Conservation (phyloP, 2,888 invertebrate species). For the Plagodis pulveraria region DNA sequence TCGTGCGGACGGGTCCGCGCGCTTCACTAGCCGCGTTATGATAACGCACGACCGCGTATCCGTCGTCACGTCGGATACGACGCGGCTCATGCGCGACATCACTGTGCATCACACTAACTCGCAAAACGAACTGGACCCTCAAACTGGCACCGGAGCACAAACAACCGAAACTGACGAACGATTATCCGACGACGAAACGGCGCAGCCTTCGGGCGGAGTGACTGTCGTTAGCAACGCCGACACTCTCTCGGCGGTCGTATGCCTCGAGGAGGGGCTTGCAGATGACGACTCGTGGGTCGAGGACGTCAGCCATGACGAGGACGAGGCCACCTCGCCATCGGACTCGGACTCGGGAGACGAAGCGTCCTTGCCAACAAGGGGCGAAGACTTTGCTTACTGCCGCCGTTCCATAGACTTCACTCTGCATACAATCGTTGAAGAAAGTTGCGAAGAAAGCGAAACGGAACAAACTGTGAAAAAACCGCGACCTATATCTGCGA, state of each 20-base stretch:
- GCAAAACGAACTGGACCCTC: constrained; percentile 75
- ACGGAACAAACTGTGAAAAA: constrained; percentile 88
- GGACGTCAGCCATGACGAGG: constrained; percentile 92
- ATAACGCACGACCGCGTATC: constrained; percentile 93
- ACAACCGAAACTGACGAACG: constrained; percentile 73
- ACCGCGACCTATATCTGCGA: constrained; percentile 89
- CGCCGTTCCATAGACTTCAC: constrained; percentile 94
- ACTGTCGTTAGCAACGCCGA: constrained; percentile 89
- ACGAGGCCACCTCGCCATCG: constrained; percentile 88
- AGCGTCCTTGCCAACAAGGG: constrained; percentile 88
- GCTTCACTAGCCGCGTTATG: constrained; percentile 95
- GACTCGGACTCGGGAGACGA: constrained; percentile 90
- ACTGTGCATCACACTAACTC: constrained; percentile 88
- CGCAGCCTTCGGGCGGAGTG: constrained; percentile 85
- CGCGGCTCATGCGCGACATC: constrained; percentile 88
- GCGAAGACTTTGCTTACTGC: constrained; percentile 93
- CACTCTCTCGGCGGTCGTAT: constrained; percentile 89
- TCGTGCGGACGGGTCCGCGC: constrained; percentile 86
- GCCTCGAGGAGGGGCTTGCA: constrained; percentile 93
- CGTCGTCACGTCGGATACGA: constrained; percentile 91
- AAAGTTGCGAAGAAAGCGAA: constrained; percentile 97
- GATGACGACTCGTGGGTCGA: constrained; percentile 97
- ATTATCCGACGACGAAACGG: constrained; percentile 74
- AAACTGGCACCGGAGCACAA: constrained; percentile 53
- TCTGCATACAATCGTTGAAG: constrained; percentile 96